Conservation (phyloP, 2,888 invertebrate genomes). For the Poecilobothrus nobilitatus region DNA sequence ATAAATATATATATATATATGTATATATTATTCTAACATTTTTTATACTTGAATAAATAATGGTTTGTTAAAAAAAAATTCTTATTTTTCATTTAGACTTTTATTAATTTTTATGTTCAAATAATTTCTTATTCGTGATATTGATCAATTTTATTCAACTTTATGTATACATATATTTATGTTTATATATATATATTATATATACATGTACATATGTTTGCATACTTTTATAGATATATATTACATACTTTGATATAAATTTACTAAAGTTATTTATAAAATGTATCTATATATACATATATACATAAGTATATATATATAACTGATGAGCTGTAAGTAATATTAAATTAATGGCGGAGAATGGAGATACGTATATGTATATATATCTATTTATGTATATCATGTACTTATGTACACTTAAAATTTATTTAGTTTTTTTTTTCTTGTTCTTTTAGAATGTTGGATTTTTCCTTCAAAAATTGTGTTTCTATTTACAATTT, state of each 20-base stretch:
- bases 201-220: too few species aligned
- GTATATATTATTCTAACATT: too few species aligned
- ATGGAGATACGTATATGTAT: neutral
- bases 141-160: neutral
- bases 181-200: too few species aligned
- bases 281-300: neutral
- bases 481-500: too few species aligned
- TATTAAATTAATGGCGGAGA: neutral
- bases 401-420: too few species aligned
- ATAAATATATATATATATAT: neutral
- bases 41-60: neutral
- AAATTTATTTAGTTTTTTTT: too few species aligned
- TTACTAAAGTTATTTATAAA: neutral
- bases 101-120: neutral
- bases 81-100: neutral
- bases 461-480: too few species aligned
- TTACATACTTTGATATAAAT: too few species aligned
- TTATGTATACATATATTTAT: too few species aligned
- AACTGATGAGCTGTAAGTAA: neutral
- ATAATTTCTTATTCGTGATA: neutral
- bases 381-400: neutral
- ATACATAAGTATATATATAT: neutral
- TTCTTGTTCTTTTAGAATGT: too few species aligned
- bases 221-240: too few species aligned
- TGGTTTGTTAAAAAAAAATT: neutral